These are phyloP conservation scores for Aptenodytes forsteri DNA, from an alignment of 2,113 vertebrate genomes.

Conservation along the genomic window DNA sequence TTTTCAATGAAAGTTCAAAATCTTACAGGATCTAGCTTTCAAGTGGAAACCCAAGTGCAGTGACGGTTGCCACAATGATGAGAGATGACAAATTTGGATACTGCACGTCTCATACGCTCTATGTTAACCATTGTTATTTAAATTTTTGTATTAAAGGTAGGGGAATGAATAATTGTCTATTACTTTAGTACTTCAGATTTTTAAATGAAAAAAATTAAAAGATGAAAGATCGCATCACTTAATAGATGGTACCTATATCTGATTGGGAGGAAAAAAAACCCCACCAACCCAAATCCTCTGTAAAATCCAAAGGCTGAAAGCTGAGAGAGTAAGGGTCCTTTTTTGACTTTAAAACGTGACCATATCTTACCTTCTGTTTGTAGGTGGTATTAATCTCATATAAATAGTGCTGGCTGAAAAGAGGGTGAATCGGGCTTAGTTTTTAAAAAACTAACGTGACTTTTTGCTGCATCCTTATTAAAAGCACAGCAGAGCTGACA, in stretches of 20 bases:
- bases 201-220: not conserved
- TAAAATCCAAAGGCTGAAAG: not conserved
- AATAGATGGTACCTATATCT: not conserved
- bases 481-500: not conserved
- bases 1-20: not conserved
- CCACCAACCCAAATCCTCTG: not conserved
- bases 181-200: not conserved
- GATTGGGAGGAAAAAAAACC: too few relatives aligned
- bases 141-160: not conserved
- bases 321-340: not conserved
- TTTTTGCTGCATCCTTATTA: not conserved
- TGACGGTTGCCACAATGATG: not conserved
- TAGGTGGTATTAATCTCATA: not conserved
- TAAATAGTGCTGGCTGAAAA: not conserved
- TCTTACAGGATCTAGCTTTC: not conserved
- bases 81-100: not conserved
- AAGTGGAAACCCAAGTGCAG: not conserved
- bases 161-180: not conserved
- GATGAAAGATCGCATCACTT: not conserved
- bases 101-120: not conserved
- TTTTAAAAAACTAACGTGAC: not conserved
- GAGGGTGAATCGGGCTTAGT: not conserved
- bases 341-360: not conserved
- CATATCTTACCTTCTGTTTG: not conserved
- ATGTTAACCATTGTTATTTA: not conserved